These are phyloP conservation scores for Micrasema minimum DNA, from an alignment of 1,140 invertebrate species.

Conservation along the genomic window DNA sequence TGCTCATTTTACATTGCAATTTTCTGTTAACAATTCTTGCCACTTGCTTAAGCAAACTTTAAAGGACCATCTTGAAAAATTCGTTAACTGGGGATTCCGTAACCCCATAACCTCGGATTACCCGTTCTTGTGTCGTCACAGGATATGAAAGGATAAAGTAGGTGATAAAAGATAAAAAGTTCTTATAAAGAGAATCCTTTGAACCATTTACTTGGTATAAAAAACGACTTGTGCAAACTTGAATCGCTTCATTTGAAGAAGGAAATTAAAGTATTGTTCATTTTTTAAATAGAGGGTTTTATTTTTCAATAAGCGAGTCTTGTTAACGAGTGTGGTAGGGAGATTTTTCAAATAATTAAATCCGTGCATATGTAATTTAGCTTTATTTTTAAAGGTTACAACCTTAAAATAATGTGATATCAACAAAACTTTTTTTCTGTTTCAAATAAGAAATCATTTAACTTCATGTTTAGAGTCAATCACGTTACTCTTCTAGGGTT, in stretches of 20 bases:
- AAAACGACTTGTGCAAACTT: slow-evolving; percentile 34
- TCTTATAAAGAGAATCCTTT: slow-evolving; percentile 34
- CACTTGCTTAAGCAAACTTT: not conserved
- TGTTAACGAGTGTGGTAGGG: not conserved
- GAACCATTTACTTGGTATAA: slow-evolving; percentile 46
- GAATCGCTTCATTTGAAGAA: slow-evolving; percentile 34
- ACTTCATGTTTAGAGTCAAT: too few relatives aligned
- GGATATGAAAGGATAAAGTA: slow-evolving; percentile 49
- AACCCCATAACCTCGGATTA: not conserved
- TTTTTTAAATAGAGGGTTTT: not conserved
- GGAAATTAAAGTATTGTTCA: slow-evolving; percentile 20
- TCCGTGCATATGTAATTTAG: too few relatives aligned
- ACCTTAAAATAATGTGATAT: too few relatives aligned
- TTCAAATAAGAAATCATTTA: too few relatives aligned
- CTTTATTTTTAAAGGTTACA: too few relatives aligned
- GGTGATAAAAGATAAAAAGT: slow-evolving; percentile 45
- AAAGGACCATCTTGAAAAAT: not conserved
- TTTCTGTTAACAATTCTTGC: too few relatives aligned
- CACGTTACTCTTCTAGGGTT: too few relatives aligned
- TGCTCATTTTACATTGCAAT: too few relatives aligned
- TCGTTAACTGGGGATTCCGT: slow-evolving; percentile 11
- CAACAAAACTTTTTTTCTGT: too few relatives aligned
- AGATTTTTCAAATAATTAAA: too few relatives aligned
- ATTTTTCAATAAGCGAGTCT: not conserved
- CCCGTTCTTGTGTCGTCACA: slow-evolving; percentile 21